Evolutionary conservation across 1,140 invertebrate species (phyloP).

Genomic region (Trichonephila inaurata): DNA sequence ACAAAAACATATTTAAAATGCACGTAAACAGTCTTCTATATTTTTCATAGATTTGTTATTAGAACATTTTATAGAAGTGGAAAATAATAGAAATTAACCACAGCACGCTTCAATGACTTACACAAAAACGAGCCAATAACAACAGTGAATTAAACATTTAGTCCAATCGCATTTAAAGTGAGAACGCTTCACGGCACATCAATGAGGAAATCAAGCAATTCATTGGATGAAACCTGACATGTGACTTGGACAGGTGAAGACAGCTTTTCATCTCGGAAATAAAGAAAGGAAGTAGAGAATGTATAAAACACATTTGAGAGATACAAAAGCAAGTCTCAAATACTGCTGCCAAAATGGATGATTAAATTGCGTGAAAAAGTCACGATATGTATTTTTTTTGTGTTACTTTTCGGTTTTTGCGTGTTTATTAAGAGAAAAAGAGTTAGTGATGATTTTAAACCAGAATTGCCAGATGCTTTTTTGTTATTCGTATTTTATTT

Average conservation of each 20-base stretch:
- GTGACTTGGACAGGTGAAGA: slow-evolving; percentile 34
- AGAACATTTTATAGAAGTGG: too few species aligned
- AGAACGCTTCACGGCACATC: neutral
- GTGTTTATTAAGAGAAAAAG: neutral
- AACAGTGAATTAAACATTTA: neutral
- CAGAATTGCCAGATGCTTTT: neutral
- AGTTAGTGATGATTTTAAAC: neutral
- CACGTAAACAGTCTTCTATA: too few species aligned
- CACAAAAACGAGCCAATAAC: neutral
- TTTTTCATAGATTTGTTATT: too few species aligned
- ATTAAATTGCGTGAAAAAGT: slow-evolving; percentile 45
- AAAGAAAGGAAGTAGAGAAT: too few species aligned
- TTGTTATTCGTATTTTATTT: neutral
- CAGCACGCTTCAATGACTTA: neutral
- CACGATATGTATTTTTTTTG: neutral
- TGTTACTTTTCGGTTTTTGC: neutral
- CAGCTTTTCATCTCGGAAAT: neutral
- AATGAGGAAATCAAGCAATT: neutral
- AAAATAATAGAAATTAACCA: too few species aligned
- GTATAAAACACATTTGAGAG: neutral
- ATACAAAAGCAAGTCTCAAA: neutral
- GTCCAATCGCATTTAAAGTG: neutral
- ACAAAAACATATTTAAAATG: too few species aligned
- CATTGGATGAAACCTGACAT: neutral
- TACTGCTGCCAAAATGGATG: slow-evolving; percentile 22